Evolutionary conservation across 2,797 vertebrate species (phyloP), one percentile per base, ranked within the genome.

Genomic region (Rhinatrema bivittatum): DNA sequence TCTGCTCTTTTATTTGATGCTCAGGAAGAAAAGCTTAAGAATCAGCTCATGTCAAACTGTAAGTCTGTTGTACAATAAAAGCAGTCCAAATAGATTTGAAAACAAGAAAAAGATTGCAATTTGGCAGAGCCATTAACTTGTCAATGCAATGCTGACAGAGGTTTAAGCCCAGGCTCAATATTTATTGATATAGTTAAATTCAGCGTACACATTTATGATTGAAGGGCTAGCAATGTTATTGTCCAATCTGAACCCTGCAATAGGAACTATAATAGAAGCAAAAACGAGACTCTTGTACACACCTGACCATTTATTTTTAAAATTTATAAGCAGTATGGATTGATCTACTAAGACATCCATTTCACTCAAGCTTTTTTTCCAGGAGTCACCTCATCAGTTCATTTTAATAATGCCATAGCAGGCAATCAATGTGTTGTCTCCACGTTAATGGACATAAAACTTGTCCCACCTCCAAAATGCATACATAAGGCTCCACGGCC

Each of bases 391-490:
- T 68, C 49, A 39, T 54, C 46, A 46, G 49, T 47, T 61, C 30
- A 63, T 78, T 80, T 57, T 59, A 62, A 70, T 74, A 78, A 78
- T 70, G 63, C 49, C 54, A 58, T 44, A 60, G 56, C 42, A 64
- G 42, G 61, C 55, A 78, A 72, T 84, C 74, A 82, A 79, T 79
- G 59, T 72, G 56, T 76, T 79, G 67, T 79, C 66, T 70, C 55
- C 62, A 78, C 77, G 67, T 76, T 81, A 85, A 81, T 69, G 67
- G 49, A 59, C 63, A 68, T 67, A 74, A 84, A 72, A 79, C 29
- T 61, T 70, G 60, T 72, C 65, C 56, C 39, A 50, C 39, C 53
- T 60, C 57, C 39, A 50, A 51, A 73, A 78, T 70, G 53, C 57
- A 71, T 56, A 52, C 38, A 19, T 56, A 64, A 74, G 55, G 46